Conservation (phyloP, 2,888 invertebrate genomes). For the Nasonia oneida region DNA sequence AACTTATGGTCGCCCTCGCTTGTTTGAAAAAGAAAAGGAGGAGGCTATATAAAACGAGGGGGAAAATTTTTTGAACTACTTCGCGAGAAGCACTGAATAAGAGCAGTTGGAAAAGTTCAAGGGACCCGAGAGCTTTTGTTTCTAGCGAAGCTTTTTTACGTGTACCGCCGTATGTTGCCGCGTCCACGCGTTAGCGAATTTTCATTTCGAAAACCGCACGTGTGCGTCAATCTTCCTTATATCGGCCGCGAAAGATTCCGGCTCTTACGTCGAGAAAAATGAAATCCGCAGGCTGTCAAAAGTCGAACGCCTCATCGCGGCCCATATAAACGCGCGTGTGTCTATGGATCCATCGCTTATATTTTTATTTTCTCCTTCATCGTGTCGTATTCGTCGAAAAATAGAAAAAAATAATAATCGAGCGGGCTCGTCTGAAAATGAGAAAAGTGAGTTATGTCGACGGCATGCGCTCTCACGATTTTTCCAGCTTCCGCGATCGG, state of each 20-base stretch:
- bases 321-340: no score
- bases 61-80: conserved; percentile 28
- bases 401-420: neutral
- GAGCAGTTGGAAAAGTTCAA: neutral
- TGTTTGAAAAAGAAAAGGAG: conserved; percentile 35
- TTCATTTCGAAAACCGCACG: neutral
- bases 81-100: neutral
- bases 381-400: neutral
- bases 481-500: conserved; percentile 32
- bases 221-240: no score
- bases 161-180: no score
- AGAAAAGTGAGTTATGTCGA: conserved; percentile 46
- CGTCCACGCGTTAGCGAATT: neutral
- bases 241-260: no score
- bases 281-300: no score
- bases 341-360: no score
- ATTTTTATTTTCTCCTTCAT: no score
- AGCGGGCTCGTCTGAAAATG: conserved; percentile 29
- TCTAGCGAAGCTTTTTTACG: neutral
- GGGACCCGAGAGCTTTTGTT: neutral
- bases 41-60: neutral
- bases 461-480: neutral
- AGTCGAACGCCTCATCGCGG: no score
- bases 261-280: no score
- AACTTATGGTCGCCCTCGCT: conserved; percentile 18